phyloP scores from a whole-genome alignment of 2,113 vertebrate genomes.

The Rousettus leschenaultii region DNA sequence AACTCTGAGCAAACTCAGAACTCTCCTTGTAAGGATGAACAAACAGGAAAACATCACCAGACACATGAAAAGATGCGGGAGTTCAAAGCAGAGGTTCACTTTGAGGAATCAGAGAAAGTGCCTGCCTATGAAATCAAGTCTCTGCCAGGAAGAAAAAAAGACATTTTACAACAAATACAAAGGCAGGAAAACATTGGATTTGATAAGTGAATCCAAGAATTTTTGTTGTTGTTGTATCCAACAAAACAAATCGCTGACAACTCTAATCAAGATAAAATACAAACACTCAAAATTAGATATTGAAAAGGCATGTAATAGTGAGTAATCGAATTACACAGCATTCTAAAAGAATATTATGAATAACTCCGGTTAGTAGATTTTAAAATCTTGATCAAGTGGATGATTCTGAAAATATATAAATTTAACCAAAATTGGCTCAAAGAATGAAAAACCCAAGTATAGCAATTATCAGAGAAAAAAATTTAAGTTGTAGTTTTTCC shows the following conservation, averaged over 20 bases:
- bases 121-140: constrained; percentile 18
- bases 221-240: neutral
- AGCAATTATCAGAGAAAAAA: neutral
- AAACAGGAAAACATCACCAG: constrained; percentile 34
- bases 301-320: neutral
- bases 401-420: constrained; percentile 29
- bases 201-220: neutral
- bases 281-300: constrained; percentile 46
- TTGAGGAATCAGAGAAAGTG: constrained; percentile 15
- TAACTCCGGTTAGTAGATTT: neutral
- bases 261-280: constrained; percentile 42
- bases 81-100: constrained; percentile 48
- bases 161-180: neutral
- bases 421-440: constrained; percentile 37
- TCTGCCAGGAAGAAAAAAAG: constrained; percentile 2
- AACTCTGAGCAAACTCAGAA: neutral
- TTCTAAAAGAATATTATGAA: neutral
- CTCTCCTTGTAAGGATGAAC: neutral
- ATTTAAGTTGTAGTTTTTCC: neutral
- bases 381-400: constrained; percentile 1
- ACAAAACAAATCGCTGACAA: constrained; percentile 18
- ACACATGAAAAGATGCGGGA: constrained; percentile 25
- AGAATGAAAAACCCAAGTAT: constrained; percentile 28
- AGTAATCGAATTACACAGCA: constrained; percentile 14
- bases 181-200: neutral